These are phyloP conservation scores for Odocoileus virginianus DNA, from an alignment of 2,113 vertebrate species.

Conservation along the genomic window DNA sequence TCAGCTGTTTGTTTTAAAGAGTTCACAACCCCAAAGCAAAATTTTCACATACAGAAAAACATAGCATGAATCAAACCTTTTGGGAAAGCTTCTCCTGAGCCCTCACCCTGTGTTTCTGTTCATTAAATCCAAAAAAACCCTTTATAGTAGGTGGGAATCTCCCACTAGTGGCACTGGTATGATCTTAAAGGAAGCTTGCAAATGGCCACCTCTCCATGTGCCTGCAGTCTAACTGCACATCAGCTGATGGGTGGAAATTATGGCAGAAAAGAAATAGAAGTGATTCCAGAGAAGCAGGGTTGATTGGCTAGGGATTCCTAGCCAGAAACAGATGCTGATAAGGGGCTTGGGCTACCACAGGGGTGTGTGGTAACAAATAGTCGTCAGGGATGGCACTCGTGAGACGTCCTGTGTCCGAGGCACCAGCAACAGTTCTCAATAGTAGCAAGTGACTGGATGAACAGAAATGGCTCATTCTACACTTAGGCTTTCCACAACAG, in stretches of 20 bases:
- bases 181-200: not conserved
- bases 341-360: not conserved
- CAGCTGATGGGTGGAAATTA: not conserved
- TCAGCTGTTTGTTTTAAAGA: conserved; percentile 81
- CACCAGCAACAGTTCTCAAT: not conserved
- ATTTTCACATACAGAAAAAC: conserved; percentile 57
- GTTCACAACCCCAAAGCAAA: conserved; percentile 78
- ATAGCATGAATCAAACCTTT: conserved; percentile 47
- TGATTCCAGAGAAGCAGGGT: not conserved
- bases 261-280: not conserved
- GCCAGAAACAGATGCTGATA: not conserved
- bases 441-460: not conserved
- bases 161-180: not conserved
- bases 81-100: conserved; percentile 44
- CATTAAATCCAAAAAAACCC: not conserved
- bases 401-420: not conserved
- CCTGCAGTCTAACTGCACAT: not conserved
- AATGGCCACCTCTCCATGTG: not conserved
- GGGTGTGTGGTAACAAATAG: not conserved
- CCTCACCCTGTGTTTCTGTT: conserved; percentile 30
- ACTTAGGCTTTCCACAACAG: not conserved
- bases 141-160: not conserved
- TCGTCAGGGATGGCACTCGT: not conserved
- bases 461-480: not conserved
- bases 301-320: not conserved